Base-by-base conservation (phyloP, 2,888 invertebrate species). In the Ichneumoninae sp. region DNA sequence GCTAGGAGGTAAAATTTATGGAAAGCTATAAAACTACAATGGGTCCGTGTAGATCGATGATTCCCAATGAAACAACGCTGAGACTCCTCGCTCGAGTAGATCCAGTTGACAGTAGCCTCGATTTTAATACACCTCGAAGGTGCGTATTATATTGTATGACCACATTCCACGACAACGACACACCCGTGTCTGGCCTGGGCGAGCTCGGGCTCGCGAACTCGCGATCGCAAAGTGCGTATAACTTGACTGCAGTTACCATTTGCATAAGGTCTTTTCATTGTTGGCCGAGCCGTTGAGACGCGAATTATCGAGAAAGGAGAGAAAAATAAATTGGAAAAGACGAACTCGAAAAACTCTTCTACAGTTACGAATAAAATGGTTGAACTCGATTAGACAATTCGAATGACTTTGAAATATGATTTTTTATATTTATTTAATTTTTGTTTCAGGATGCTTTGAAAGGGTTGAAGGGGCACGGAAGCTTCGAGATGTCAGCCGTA, bases 401-500 rank as follows among this genome's bases (percentile, higher is more conserved):
- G 16, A 6, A 33, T 1, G 0, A 80, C 8, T 62, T 19, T 10
- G 19, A 75, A 33, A 33, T 19, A 33, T 10, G 3, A 74, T 33
- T 74, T 36, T 57, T 13, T 57, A 62, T 40, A 40, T 33, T 22
- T 68, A n/a, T 40, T 57, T 19, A 50, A 60, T 13, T 33, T 87
- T 80, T 90, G 90, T 93, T 93, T 65, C 90, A 93, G 93, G 86
- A 93, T 93, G 93, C 90, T 90, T 88, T 93, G 93, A 93, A 87
- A 86, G 86, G 89, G 86, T 87, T 47, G 87, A 86, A 85, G 86
- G 83, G 81, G 66, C 76, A 82, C 60, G 77, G 70, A 86, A 90
- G 89, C 89, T 89, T 91, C 92, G 93, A 92, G 90, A 93, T 93
- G 93, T 93, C 93, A 88, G 93, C 93, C 90, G 93, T 93, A 90